A percentile compares a stretch with the other conserved stretches of the same genome.
Conservation (phyloP, 2,113 vertebrate genomes). For the Eupsittula cactorum region DNA sequence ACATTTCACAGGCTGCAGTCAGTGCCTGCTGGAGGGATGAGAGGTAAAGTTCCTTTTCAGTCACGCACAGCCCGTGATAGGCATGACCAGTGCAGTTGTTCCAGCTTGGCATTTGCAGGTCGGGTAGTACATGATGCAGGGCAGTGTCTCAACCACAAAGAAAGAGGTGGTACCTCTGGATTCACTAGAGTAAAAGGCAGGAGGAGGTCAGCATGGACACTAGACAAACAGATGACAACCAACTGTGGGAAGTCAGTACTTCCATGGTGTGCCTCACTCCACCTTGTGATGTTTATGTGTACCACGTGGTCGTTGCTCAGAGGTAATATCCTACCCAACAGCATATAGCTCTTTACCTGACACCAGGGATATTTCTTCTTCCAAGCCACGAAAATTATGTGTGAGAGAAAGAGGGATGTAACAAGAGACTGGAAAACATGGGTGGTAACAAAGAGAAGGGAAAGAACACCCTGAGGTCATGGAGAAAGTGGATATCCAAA, state of each 20-base stretch:
- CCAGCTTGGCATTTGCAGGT: neutral
- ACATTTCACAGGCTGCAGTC: neutral
- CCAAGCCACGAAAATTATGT: neutral
- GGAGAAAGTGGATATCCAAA: neutral
- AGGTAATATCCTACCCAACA: neutral
- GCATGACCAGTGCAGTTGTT: rapidly evolving
- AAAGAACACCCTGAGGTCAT: neutral
- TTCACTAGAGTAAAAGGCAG: neutral
- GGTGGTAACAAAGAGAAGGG: neutral
- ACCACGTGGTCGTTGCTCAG: rapidly evolving
- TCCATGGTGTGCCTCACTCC: neutral
- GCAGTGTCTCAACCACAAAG: neutral
- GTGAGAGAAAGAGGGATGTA: neutral
- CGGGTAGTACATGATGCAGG: neutral
- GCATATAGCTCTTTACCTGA: neutral
- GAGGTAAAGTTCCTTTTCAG: neutral
- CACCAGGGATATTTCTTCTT: neutral
- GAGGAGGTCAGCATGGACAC: rapidly evolving
- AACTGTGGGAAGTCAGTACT: neutral
- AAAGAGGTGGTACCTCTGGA: neutral
- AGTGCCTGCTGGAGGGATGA: neutral
- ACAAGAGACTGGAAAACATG: neutral
- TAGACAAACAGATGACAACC: neutral
- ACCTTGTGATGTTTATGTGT: neutral
- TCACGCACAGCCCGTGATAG: rapidly evolving